Evolutionary conservation across 2,888 invertebrate genomes (phyloP), one percentile per base, ranked within the genome.

Genomic region (Netelia virgata): DNA sequence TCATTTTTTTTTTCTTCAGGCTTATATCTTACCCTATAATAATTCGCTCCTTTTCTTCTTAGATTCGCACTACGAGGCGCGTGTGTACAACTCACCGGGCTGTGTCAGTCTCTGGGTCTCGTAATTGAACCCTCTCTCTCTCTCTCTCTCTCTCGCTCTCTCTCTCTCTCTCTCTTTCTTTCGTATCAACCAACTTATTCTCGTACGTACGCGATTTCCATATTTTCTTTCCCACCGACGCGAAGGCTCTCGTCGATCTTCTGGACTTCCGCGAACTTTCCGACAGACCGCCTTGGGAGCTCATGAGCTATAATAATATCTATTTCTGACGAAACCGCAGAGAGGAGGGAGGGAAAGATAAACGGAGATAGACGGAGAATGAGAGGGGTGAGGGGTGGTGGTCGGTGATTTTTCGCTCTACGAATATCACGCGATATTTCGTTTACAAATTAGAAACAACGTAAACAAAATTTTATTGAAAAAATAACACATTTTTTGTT

Each of bases 191-290:
- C 1, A 83, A 86, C 86, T 86, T 89, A 86, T 36, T 36, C 36
- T 87, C 86, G 87, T 87, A 86, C 85, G 82, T 79, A 74, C 83
- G 82, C 36, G 20, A 88, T 90, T 89, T 89, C 89, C 90, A 90
- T 90, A 90, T 89, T 90, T 89, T 88, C 87, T 88, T 89, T 89
- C 90, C 86, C 89, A 90, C 87, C 83, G 86, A 57, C 16, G 50
- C 47, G 36, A 53, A 57, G 20, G 10, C 9, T 77, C 69, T 14
- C 16, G 20, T 16, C 50, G 20, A 57, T 41, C 47, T 82, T 76
- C 59, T 64, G 81, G 77, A 86, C 85, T 89, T 89, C 85, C 73
- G 43, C 81, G 88, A 86, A 86, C 66, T 76, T 85, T 83, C 77
- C 85, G 75, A 79, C 79, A 66, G 47, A 47, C 72, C 68, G 75